Evolutionary conservation across 2,888 invertebrate species (phyloP).

Genomic region (Cataglyphis livida): DNA sequence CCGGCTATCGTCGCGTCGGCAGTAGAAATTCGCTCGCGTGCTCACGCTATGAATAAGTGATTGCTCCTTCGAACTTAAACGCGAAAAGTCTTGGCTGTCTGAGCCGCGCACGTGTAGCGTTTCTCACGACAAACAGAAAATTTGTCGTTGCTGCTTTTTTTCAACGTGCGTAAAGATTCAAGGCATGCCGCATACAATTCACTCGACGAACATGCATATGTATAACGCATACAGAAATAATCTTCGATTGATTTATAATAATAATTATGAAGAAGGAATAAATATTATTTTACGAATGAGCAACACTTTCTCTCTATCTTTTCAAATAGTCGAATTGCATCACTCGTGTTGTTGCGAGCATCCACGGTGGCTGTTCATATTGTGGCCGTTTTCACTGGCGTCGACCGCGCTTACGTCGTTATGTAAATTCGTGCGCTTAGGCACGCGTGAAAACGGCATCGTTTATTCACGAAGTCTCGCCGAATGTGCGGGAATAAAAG

Average conservation of each 20-base stretch:
- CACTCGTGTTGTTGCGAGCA: not conserved
- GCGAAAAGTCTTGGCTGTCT: constrained; percentile 73
- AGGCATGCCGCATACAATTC: not conserved
- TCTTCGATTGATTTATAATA: not conserved
- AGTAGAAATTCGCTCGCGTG: constrained; percentile 68
- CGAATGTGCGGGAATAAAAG: constrained; percentile 34
- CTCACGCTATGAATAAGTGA: constrained; percentile 77
- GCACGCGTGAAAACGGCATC: constrained; percentile 37
- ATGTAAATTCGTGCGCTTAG: constrained; percentile 38
- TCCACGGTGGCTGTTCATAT: not conserved
- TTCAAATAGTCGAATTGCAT: not conserved
- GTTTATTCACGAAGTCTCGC: constrained; percentile 47
- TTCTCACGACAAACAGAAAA: constrained; percentile 68
- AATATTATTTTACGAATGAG: not conserved
- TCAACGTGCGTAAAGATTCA: not conserved
- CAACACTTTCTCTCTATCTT: not conserved
- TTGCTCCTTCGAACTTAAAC: constrained; percentile 71
- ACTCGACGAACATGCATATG: not conserved
- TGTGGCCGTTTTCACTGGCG: constrained; percentile 26
- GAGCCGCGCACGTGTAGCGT: constrained; percentile 68
- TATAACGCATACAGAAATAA: not conserved
- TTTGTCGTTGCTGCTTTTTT: constrained; percentile 42
- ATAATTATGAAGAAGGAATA: not conserved
- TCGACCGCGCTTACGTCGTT: not conserved
- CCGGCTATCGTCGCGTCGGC: constrained; percentile 26